Evolutionary conservation across 2,888 invertebrate species (phyloP).

Genomic region (Sesia bembeciformis): DNA sequence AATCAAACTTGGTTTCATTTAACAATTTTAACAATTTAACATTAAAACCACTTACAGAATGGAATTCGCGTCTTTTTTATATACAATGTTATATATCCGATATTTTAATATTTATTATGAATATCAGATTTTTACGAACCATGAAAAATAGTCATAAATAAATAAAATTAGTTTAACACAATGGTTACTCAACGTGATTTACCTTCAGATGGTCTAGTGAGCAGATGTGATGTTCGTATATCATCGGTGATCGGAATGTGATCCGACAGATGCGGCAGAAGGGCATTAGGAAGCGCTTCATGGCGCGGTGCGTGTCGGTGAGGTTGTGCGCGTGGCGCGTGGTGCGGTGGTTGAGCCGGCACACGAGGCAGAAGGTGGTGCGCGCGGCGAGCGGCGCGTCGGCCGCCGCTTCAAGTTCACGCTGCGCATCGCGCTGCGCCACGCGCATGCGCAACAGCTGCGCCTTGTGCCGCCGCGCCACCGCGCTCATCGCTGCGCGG

Average conservation of each 20-base stretch:
- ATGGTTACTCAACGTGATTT: slow-evolving; percentile 9
- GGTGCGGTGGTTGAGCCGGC: slow-evolving; percentile 84
- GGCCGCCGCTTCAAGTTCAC: slow-evolving; percentile 82
- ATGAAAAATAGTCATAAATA: too few relatives aligned
- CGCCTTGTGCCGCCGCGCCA: slow-evolving; percentile 83
- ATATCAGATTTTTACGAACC: too few relatives aligned
- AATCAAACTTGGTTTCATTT: too few relatives aligned
- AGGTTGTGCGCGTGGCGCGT: slow-evolving; percentile 84
- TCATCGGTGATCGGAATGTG: slow-evolving; percentile 88
- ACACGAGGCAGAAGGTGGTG: slow-evolving; percentile 82
- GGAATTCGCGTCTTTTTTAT: too few relatives aligned
- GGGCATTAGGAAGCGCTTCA: slow-evolving; percentile 89
- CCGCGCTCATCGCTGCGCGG: slow-evolving; percentile 81
- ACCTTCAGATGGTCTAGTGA: slow-evolving; percentile 88
- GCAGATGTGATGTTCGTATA: slow-evolving; percentile 88
- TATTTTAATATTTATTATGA: background rate
- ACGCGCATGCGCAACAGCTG: slow-evolving; percentile 85
- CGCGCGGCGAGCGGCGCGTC: slow-evolving; percentile 75
- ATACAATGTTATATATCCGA: background rate
- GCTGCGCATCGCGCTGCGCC: slow-evolving; percentile 85
- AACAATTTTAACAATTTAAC: too few relatives aligned
- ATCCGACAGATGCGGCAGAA: slow-evolving; percentile 85
- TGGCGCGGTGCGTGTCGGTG: slow-evolving; percentile 86
- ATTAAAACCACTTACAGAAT: too few relatives aligned
- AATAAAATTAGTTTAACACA: background rate